Evolutionary conservation across 2,797 vertebrate species (phyloP).

Genomic region (Myiothlypis coronata): DNA sequence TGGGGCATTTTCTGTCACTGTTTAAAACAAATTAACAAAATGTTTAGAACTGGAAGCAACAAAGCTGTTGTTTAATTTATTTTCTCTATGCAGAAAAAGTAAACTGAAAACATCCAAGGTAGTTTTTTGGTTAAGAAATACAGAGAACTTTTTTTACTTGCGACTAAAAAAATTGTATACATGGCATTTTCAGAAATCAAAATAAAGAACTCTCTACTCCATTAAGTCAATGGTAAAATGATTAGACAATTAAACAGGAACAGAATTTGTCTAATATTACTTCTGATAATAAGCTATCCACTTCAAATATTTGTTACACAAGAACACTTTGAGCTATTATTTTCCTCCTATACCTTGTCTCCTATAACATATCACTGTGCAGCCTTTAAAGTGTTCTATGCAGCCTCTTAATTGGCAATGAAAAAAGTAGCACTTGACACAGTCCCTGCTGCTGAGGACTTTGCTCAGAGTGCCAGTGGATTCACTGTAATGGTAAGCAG

Average conservation of each 20-base stretch:
- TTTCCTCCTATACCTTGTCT: neutral
- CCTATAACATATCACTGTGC: rapidly evolving
- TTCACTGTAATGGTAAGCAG: neutral
- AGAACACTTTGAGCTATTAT: neutral
- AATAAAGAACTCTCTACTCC: neutral
- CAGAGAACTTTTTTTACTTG: neutral
- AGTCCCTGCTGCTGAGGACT: neutral
- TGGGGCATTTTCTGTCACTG: conserved; percentile 49
- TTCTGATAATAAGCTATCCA: neutral
- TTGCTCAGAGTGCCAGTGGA: neutral
- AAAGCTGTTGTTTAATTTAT: neutral
- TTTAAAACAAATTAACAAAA: conserved; percentile 1
- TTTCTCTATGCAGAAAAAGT: neutral
- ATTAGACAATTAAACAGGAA: neutral
- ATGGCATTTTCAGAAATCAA: neutral
- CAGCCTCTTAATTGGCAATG: neutral
- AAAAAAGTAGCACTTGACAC: neutral
- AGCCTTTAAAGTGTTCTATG: neutral
- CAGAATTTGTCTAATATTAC: neutral
- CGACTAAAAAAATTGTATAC: neutral
- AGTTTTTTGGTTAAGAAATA: neutral
- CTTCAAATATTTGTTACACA: neutral
- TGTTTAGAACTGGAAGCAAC: neutral
- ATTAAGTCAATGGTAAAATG: neutral
- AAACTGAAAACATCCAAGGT: neutral